Conservation (phyloP, 2,797 vertebrate genomes). For the Avahi laniger region DNA sequence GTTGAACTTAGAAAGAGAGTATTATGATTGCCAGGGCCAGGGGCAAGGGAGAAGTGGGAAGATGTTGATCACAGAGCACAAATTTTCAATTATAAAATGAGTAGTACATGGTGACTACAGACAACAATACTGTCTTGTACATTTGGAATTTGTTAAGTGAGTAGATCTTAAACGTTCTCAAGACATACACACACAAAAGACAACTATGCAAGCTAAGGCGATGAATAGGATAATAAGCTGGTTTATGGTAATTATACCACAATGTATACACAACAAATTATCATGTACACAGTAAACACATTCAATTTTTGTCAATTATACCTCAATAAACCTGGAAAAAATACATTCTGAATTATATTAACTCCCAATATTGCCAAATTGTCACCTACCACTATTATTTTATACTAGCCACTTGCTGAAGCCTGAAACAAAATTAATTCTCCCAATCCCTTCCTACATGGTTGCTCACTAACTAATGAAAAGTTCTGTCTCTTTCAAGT, state of each 20-base stretch:
- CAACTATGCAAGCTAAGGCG: background rate
- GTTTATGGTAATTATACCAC: background rate
- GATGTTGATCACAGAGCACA: background rate
- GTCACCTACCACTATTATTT: background rate
- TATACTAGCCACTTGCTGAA: background rate
- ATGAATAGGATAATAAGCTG: background rate
- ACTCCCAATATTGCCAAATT: background rate
- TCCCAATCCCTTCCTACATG: background rate
- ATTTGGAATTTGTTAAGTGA: background rate
- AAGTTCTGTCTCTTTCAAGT: background rate
- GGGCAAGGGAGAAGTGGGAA: background rate
- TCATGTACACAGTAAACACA: background rate
- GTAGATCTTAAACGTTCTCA: background rate
- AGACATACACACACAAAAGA: background rate
- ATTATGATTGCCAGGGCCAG: background rate
- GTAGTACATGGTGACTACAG: background rate
- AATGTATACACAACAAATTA: background rate
- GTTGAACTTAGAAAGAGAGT: background rate
- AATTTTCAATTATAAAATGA: background rate
- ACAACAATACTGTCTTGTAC: background rate
- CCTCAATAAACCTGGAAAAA: background rate
- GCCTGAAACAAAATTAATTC: background rate
- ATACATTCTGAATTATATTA: background rate
- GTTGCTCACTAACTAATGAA: background rate
- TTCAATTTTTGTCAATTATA: background rate